Conservation (phyloP, 2,888 invertebrate genomes). For the Ormyrus nitidulus region DNA sequence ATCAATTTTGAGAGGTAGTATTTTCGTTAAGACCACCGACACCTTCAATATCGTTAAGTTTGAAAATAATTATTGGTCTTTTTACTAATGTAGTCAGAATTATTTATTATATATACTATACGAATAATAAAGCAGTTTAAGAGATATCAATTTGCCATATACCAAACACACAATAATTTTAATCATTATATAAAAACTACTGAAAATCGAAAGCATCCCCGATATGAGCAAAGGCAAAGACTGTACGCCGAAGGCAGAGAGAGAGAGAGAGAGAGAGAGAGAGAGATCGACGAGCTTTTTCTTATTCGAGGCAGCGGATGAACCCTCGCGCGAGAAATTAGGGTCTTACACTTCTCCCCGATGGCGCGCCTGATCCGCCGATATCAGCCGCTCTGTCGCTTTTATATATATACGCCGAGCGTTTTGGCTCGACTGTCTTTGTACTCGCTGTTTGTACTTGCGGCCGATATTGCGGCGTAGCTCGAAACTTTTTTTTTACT, state of each 20-base stretch:
- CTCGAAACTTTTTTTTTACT: conserved; percentile 19
- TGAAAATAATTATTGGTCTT: too few relatives aligned
- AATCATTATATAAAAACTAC: neutral
- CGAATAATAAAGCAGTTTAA: too few relatives aligned
- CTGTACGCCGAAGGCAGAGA: neutral
- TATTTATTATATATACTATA: too few relatives aligned
- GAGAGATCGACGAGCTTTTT: conserved; percentile 9
- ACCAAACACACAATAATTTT: too few relatives aligned
- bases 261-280: too few relatives aligned
- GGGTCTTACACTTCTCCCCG: conserved; percentile 71
- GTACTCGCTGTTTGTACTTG: conserved; percentile 1
- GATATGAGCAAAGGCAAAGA: conserved; percentile 21
- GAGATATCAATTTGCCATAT: too few relatives aligned
- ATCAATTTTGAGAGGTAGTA: too few relatives aligned
- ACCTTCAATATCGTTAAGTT: too few relatives aligned
- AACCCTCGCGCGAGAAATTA: conserved; percentile 71
- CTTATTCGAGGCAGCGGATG: conserved; percentile 36
- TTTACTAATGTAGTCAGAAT: too few relatives aligned
- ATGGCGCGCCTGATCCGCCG: conserved; percentile 47
- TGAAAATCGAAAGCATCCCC: neutral
- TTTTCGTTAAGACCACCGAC: too few relatives aligned
- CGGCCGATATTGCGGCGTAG: conserved; percentile 2
- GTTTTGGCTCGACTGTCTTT: conserved; percentile 34
- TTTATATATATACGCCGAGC: conserved; percentile 47
- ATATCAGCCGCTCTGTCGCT: conserved; percentile 43